Percentiles rank a stretch among this genome's conserved stretches.
These are phyloP conservation scores for Campylomormyrus numenius DNA, from an alignment of 2,113 vertebrate species.

Conservation along the genomic window DNA sequence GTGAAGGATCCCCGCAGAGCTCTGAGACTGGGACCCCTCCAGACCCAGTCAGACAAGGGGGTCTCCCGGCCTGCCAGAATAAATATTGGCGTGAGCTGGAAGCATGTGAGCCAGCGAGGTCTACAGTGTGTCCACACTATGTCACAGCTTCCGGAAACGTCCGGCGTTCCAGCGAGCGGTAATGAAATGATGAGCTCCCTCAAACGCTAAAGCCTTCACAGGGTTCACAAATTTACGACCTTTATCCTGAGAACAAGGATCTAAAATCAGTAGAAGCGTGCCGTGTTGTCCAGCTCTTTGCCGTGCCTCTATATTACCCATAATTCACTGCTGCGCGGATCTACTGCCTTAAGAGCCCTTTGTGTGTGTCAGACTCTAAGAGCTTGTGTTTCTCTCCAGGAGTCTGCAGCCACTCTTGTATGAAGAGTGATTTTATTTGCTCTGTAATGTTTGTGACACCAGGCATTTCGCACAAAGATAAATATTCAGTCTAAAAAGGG, in stretches of 20 bases:
- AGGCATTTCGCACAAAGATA: neutral
- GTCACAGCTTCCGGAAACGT: neutral
- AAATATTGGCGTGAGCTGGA: neutral
- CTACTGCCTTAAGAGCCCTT: neutral
- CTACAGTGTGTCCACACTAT: neutral
- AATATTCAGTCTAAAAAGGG: neutral
- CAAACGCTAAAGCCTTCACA: neutral
- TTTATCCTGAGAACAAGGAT: neutral
- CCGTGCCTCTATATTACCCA: neutral
- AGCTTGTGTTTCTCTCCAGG: neutral
- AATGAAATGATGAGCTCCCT: neutral
- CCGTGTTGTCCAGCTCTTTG: neutral
- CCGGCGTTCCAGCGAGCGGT: neutral
- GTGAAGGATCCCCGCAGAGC: neutral
- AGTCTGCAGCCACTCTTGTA: neutral
- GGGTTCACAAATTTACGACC: neutral
- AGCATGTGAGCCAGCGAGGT: neutral
- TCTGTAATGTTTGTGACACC: neutral
- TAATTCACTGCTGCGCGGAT: neutral
- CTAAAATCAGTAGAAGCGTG: neutral
- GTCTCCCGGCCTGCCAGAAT: neutral
- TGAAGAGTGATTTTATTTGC: slow-evolving; percentile 3
- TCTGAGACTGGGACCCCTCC: neutral
- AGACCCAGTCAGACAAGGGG: neutral
- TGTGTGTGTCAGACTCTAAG: neutral